Conservation (phyloP, 2,797 vertebrate species). For the Diceros bicornis region DNA sequence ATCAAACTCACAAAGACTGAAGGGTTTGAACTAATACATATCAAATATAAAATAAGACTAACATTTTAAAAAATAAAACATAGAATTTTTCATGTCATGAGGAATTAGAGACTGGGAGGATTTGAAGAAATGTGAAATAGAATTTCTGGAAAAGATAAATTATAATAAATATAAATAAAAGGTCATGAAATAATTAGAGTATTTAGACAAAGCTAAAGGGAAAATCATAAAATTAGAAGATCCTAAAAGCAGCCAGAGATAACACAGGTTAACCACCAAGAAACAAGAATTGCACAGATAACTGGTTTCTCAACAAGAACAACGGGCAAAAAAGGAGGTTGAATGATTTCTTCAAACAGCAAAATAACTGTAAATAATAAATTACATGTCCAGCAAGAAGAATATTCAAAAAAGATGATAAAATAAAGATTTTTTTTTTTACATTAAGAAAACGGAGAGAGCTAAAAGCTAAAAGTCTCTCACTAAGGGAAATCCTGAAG, state of each 20-base stretch:
- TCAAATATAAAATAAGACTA: background rate
- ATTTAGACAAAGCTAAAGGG: constrained; percentile 5
- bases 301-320: background rate
- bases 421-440: background rate
- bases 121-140: background rate
- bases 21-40: background rate
- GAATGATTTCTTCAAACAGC: background rate
- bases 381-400: background rate
- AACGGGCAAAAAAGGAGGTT: background rate
- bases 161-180: background rate
- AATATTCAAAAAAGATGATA: background rate
- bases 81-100: background rate
- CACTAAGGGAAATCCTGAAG: background rate
- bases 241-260: background rate
- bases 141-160: constrained; percentile 32
- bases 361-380: background rate
- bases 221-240: background rate
- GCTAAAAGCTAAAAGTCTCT: background rate
- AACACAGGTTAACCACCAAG: background rate
- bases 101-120: background rate
- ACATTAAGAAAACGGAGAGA: background rate
- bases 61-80: background rate
- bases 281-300: background rate
- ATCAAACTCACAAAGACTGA: background rate
- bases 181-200: background rate